Base-by-base conservation (phyloP, 2,797 vertebrate species). In the Epinephelus malabaricus region DNA sequence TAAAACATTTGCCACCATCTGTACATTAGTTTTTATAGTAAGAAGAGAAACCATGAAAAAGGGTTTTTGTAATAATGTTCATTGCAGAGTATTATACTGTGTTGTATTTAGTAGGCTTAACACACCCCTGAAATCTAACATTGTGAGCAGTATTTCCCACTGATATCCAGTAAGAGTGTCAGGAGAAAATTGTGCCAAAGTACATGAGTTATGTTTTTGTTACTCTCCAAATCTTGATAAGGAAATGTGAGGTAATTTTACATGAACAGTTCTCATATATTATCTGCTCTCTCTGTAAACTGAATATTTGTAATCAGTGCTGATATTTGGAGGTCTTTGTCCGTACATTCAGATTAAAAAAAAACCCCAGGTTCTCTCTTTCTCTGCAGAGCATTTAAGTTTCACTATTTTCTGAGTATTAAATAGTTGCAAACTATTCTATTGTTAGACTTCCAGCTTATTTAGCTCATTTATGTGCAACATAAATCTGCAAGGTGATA, bases 401-500 rank as follows among this genome's bases (percentile, higher is more conserved):
- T 73, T 69, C 8, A 46, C 30, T 56, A 4, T 73, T 63, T 66
- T 75, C 5, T 14, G 7, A 46, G 7, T 50, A 46, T 61, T 60
- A 74, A 69, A 69, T n/a, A 34, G 54, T 47, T 43, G 6, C 9
- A 40, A 47, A 21, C n/a, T 27, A 40, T 62, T 79, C 67, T n/a
- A 64, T 68, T 68, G 19, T 71, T 60, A 66, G 11, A 40, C 27
- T 66, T 71, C 21, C 30, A 75, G 18, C 46, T 18, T 63, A 14
- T 65, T 63, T 18, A 17, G 19, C 53, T 69, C 1, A 60, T 80
- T 79, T 14, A 76, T 65, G 69, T 78, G 68, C n/a, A 61, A 66
- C 81, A 78, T 64, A 67, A 85, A 67, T 72, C 79, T 51, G 46
- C 46, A 56, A 65, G 54, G 56, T 73, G 78, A 73, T 65, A 68